Evolutionary conservation across 2,888 invertebrate genomes (phyloP).

Genomic region (Pyrocoelia pectoralis): DNA sequence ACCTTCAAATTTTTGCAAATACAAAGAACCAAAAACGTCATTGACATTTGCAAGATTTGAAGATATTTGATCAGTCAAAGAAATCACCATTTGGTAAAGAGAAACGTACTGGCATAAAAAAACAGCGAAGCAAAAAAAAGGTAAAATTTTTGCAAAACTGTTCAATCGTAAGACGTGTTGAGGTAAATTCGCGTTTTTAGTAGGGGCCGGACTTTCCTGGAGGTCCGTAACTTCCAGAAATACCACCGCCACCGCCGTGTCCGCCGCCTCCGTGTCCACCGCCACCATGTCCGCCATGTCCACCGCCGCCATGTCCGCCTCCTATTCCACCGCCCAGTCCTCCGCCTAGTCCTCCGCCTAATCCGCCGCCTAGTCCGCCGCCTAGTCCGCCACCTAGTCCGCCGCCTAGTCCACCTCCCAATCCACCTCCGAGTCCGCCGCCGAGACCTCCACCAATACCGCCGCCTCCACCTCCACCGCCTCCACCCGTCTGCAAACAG

Average conservation of each 20-base stretch:
- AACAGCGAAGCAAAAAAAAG: background rate
- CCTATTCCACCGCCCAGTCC: constrained; percentile 46
- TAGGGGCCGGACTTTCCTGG: constrained; percentile 61
- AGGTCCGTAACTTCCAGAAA: constrained; percentile 58
- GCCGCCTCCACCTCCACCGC: constrained; percentile 55
- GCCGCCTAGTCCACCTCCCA: constrained; percentile 58
- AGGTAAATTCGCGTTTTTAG: constrained; percentile 44
- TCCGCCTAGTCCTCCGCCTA: constrained; percentile 58
- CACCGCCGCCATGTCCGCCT: constrained; percentile 47
- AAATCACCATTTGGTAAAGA: background rate
- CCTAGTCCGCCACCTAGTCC: constrained; percentile 51
- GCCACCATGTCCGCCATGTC: constrained; percentile 55
- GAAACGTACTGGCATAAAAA: background rate
- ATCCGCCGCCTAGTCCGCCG: constrained; percentile 55
- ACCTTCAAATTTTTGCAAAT: constrained; percentile 12
- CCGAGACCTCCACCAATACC: too few relatives aligned
- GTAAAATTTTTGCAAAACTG: background rate
- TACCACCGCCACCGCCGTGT: constrained; percentile 53
- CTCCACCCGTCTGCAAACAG: constrained; percentile 35
- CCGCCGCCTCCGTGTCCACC: constrained; percentile 48
- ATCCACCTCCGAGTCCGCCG: constrained; percentile 50
- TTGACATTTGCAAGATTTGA: constrained; percentile 10
- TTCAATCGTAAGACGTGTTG: background rate
- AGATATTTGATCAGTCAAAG: constrained; percentile 4
- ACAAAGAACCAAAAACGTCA: background rate